Percentiles rank a stretch among this genome's conserved stretches.
Conservation (phyloP, 1,140 invertebrate species). For the Zaprionus capensis region DNA sequence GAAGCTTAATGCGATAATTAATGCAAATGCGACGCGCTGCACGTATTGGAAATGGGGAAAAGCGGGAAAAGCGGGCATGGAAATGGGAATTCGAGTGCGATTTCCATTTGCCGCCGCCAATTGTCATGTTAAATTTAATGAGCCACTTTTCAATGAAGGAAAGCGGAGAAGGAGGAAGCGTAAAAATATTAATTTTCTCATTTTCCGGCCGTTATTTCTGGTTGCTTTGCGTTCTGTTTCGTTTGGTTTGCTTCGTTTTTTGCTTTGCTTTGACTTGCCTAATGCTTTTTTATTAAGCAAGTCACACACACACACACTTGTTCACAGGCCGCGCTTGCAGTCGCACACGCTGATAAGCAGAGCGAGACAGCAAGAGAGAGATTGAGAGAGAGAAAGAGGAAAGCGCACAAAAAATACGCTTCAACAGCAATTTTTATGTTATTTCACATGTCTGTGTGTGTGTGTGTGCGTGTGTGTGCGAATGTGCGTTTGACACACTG, state of each 20-base stretch:
- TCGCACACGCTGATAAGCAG: constrained; percentile 13
- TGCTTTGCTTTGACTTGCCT: constrained; percentile 24
- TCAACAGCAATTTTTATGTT: constrained; percentile 58
- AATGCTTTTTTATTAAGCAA: constrained; percentile 59
- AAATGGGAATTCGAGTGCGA: constrained; percentile 3
- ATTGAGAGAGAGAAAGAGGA: neutral
- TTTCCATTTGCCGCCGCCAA: constrained; percentile 31
- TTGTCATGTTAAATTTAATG: constrained; percentile 49
- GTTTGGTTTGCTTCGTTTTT: constrained; percentile 13
- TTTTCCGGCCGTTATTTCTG: constrained; percentile 65
- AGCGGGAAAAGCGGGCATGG: neutral
- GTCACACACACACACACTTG: constrained; percentile 16
- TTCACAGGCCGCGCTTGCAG: constrained; percentile 22
- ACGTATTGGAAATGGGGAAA: constrained; percentile 11
- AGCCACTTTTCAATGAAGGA: constrained; percentile 21
- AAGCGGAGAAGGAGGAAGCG: neutral
- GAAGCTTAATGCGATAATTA: constrained; percentile 28
- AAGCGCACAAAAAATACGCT: constrained; percentile 57
- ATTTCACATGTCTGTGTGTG: constrained; percentile 12
- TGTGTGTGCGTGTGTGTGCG: constrained; percentile 19
- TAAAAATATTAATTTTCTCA: constrained; percentile 74
- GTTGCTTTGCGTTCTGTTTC: constrained; percentile 58
- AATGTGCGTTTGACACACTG: constrained; percentile 71
- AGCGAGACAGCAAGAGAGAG: neutral
- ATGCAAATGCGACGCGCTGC: constrained; percentile 20